Evolutionary conservation across 2,113 vertebrate species (phyloP), one percentile per base, ranked within the genome.

Genomic region (Festucalex cinctus): DNA sequence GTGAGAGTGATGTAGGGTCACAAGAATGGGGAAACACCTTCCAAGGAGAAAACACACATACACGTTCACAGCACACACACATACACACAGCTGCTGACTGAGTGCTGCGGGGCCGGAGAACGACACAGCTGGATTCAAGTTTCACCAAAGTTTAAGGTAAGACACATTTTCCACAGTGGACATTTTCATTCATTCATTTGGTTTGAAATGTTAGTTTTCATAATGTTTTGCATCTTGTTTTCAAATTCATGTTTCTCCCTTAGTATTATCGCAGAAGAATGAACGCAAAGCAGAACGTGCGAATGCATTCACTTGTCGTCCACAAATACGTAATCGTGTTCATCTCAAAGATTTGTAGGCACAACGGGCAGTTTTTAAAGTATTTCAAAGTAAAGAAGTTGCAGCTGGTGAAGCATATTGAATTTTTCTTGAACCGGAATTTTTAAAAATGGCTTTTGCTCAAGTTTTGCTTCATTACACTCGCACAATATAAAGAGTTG

Each of bases 11-110:
- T 89, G 86, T 81, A 87, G 85, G 77, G 73, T 80, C 84, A 80
- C 78, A 77, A 66, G 87, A 85, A 88, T 79, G 83, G 88, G 90
- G 89, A 86, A 89, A 91, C 88, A 90, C 90, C 90, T 86, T 85
- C 81, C 82, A 85, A 85, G 83, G 82, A 82, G 71, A 89, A 86
- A 83, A 80, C 85, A 83, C 76, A 77, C 83, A 77, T 62, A 69
- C 64, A 49, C 68, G 80, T 67, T 76, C 14, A 72, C 35, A 81
- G 75, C 68, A 79, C 77, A 66, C 70, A 69, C 75, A 67, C 85
- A 83, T 65, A 79, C 77, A 66, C 66, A 59, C 73, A 81, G 53
- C 64, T 63, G 60, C 20, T 75, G 5, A 9, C 28, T 37, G 70
- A 65, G 46, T n/a, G 16, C 65, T 76, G 73, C 36, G 66, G 68